Evolutionary conservation across 2,797 vertebrate genomes (phyloP).

Genomic region (Xiphophorus birchmanni): DNA sequence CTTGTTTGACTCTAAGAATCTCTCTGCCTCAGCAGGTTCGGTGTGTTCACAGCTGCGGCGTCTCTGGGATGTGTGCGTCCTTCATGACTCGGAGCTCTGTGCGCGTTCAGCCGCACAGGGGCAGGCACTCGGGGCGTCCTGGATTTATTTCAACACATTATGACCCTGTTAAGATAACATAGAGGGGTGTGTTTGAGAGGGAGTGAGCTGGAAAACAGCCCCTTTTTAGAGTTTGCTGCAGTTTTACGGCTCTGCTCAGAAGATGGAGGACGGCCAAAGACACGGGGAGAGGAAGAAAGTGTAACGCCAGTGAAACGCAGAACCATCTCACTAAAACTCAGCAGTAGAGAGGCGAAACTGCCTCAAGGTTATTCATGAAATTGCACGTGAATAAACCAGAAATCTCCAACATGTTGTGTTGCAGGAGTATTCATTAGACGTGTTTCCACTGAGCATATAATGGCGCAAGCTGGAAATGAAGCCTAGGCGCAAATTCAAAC

Average conservation of each 20-base stretch:
- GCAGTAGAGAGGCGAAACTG: neutral
- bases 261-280: neutral
- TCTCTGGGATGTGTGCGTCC: slow-evolving; percentile 6
- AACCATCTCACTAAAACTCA: no score
- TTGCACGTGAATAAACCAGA: no score
- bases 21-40: slow-evolving; percentile 12
- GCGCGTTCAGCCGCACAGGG: slow-evolving; percentile 37
- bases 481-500: no score
- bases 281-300: neutral
- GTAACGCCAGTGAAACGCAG: neutral
- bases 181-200: neutral
- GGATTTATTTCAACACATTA: slow-evolving; percentile 22
- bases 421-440: no score
- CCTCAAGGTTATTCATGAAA: neutral
- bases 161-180: slow-evolving; percentile 35
- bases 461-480: no score
- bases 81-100: slow-evolving; percentile 26
- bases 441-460: no score
- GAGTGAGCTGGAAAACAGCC: neutral
- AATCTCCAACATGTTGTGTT: no score
- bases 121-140: slow-evolving; percentile 30
- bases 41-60: slow-evolving; percentile 46
- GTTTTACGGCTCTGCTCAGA: neutral
- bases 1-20: slow-evolving; percentile 7
- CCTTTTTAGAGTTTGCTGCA: neutral